Evolutionary conservation across 2,797 vertebrate species (phyloP).

Genomic region (Spinibarbus caldwelli): DNA sequence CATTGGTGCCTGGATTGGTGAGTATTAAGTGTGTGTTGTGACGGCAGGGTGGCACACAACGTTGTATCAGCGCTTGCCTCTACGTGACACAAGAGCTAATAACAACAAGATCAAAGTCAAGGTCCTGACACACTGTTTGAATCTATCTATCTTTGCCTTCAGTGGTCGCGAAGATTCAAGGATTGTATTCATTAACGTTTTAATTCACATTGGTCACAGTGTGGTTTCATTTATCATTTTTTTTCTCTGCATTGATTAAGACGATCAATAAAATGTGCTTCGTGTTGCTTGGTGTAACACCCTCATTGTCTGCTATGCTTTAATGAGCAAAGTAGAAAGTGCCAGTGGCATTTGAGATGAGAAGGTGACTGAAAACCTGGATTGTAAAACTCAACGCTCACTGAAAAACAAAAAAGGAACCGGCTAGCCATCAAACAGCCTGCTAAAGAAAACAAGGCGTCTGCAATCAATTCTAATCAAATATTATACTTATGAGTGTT

Average conservation of each 20-base stretch:
- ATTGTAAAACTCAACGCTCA: neutral
- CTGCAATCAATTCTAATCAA: constrained; percentile 63
- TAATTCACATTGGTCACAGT: constrained; percentile 63
- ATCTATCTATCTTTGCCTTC: constrained; percentile 9
- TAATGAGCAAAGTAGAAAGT: constrained; percentile 69
- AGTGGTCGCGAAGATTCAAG: constrained; percentile 13
- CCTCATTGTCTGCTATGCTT: constrained; percentile 59
- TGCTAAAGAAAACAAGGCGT: constrained; percentile 58
- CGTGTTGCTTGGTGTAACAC: constrained; percentile 56
- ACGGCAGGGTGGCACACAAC: neutral
- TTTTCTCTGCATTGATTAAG: constrained; percentile 68
- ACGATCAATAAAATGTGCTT: constrained; percentile 68
- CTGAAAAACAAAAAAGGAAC: constrained; percentile 57
- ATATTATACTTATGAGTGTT: constrained; percentile 63
- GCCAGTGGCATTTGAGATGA: constrained; percentile 32
- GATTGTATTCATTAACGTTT: constrained; percentile 2
- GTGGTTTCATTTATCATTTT: constrained; percentile 51
- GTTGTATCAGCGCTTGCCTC: constrained; percentile 7
- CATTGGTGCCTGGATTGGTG: constrained; percentile 3
- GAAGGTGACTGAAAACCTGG: neutral
- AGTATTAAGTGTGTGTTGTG: constrained; percentile 28
- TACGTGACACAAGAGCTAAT: constrained; percentile 27
- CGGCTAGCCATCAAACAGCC: constrained; percentile 42
- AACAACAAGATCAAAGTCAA: constrained; percentile 43
- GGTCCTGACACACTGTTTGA: constrained; percentile 11